Base-by-base conservation (phyloP, 64 coral and sea anemone genomes). In the Acropora yongei region DNA sequence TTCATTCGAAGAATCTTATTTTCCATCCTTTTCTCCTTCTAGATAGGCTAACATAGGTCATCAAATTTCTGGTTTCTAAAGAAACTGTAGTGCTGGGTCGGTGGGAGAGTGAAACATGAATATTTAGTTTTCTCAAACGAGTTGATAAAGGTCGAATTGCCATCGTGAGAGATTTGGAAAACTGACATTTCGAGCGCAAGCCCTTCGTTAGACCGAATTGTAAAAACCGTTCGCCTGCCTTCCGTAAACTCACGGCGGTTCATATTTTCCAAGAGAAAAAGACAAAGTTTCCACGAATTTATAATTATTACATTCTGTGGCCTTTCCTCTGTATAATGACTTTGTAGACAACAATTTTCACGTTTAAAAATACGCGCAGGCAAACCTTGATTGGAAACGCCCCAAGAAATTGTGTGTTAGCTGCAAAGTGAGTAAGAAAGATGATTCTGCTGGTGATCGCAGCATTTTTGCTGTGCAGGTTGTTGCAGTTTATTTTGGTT, bases 391-490 rank as follows among this genome's bases (percentile, higher is more conserved):
- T 85, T 48, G 65, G 44, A 12, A 85, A 85, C 7, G 44, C 46
- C 1, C 69, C 82, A 69, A 85, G 82, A 3, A 11, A 71, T 49
- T 3, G 82, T 17, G 82, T 9, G 7, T 85, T 71, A 49, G 66
- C 82, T 0, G 18, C 44, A 9, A 85, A 48, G 66, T 71, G 50
- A 47, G 82, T 85, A 41, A 71, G 43, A 3, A 44, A 19, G 1
- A 85, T 85, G 82, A 85, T 85, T 3, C 14, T 72, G 17, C 16
- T 65, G 1, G 66, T 85, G 1, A 85, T 72, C 8, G 30, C 82
- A 49, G 82, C 82, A 18, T 72, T 85, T 48, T 10, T 85, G 6
- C n/a, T 85, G 7, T 85, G 82, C 8, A 71, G 82, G 82, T 39
- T 85, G 18, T 5, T 71, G n/a, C 72, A 85, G 69, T 85, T 85